These are phyloP conservation scores for Mesitornis unicolor DNA, from an alignment of 2,113 vertebrate genomes.

Conservation along the genomic window DNA sequence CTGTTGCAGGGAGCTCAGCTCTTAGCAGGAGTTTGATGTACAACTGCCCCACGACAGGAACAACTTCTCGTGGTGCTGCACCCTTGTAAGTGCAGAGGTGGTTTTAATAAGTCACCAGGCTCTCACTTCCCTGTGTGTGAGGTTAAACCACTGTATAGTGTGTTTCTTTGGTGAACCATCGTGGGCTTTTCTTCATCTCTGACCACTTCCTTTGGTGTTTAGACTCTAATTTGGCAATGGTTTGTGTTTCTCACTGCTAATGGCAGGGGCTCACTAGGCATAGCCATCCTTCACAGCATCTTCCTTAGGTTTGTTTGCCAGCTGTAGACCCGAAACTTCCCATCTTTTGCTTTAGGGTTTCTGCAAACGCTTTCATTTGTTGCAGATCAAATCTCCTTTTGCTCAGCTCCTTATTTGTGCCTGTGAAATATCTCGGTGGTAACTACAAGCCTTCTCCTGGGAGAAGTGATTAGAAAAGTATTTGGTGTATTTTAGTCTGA, in stretches of 20 bases:
- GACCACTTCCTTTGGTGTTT: background rate
- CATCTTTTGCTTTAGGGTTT: background rate
- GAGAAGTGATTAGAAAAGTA: background rate
- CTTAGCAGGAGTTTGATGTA: background rate
- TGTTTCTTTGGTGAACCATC: background rate
- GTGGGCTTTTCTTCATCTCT: background rate
- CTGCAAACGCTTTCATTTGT: background rate
- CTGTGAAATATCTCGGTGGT: background rate
- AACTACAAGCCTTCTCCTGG: background rate
- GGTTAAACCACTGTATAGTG: background rate
- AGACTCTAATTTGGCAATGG: too few relatives aligned
- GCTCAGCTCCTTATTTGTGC: background rate
- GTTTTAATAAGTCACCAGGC: background rate
- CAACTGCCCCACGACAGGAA: background rate
- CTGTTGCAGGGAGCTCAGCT: background rate
- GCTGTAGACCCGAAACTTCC: background rate
- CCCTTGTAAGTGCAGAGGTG: fast-evolving
- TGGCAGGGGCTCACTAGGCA: background rate
- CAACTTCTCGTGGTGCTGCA: background rate
- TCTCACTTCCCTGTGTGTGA: background rate
- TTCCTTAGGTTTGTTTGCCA: background rate
- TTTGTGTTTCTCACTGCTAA: background rate
- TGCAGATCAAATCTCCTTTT: background rate
- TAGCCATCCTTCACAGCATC: too few relatives aligned
- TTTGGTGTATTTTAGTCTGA: background rate